These are phyloP conservation scores for Proales similis DNA, from an alignment of 1,140 invertebrate species.

Conservation along the genomic window DNA sequence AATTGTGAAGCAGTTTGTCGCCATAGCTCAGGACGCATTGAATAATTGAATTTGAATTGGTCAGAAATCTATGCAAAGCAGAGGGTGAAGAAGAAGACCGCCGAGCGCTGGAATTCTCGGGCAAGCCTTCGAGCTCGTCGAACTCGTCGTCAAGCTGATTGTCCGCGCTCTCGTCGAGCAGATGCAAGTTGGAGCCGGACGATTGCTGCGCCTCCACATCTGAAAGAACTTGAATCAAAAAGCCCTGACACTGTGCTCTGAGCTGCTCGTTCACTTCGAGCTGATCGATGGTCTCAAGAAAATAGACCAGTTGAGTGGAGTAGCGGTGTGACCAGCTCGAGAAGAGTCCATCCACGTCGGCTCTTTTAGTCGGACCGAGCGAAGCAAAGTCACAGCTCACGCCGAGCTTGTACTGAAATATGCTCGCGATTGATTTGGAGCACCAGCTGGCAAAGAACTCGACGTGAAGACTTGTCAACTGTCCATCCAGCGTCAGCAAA, in stretches of 20 bases:
- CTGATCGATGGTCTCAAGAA: slow-evolving; percentile 14
- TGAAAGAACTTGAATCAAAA: slow-evolving; percentile 3
- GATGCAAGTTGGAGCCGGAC: too few relatives aligned
- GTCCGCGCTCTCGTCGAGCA: too few relatives aligned
- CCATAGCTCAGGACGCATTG: too few relatives aligned
- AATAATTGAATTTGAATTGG: too few relatives aligned
- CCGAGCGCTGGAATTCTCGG: too few relatives aligned
- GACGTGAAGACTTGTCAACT: not conserved
- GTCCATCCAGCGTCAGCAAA: not conserved
- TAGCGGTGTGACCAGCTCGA: slow-evolving; percentile 4
- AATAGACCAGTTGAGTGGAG: slow-evolving; percentile 9
- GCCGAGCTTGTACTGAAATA: slow-evolving; percentile 15
- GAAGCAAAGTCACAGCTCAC: slow-evolving; percentile 16
- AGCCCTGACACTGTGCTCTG: slow-evolving; percentile 6
- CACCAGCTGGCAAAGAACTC: slow-evolving; percentile 26
- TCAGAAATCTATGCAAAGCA: too few relatives aligned
- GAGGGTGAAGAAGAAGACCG: too few relatives aligned
- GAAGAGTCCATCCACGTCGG: not conserved
- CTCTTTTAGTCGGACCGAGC: not conserved
- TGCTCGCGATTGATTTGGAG: slow-evolving; percentile 5
- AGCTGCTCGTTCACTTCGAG: slow-evolving; percentile 13
- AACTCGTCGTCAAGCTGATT: too few relatives aligned
- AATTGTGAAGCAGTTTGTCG: too few relatives aligned
- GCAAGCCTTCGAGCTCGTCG: too few relatives aligned
- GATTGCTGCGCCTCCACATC: too few relatives aligned